Evolutionary conservation across 2,888 invertebrate genomes (phyloP), one percentile per base, ranked within the genome.

Genomic region (Drosophila antonietae): DNA sequence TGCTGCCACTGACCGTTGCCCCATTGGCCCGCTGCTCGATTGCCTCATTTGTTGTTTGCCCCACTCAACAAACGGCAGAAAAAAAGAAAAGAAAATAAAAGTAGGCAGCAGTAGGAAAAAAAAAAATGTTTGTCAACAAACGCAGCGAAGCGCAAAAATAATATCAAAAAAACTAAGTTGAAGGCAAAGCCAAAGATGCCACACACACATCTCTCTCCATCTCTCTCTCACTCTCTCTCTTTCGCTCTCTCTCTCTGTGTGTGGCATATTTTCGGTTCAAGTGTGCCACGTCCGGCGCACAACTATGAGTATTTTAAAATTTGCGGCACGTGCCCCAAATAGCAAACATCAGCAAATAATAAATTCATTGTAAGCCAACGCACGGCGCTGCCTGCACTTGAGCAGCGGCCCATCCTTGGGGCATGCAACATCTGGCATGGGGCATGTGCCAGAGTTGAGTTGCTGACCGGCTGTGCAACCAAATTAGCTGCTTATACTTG

Each of bases 261-360:
- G 65, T 67, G 68, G 55, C 55, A 88, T 68, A 83, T 80, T 79
- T 71, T 66, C 69, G 12, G 39, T 66, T 70, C 76, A 78, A 82
- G 79, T 81, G 75, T 71, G 67, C 86, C 88, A 88, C 87, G 83
- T 83, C 69, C 78, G 60, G 68, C 58, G 63, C 66, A 55, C 64
- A 75, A 86, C 85, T 81, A 74, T 78, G 74, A 80, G 74, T 77
- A 77, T 85, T 87, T 87, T 78, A 79, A 83, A 90, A 89, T 89
- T 90, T 89, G 77, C 65, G 73, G 87, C 89, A 90, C 89, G 90
- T 89, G 90, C 90, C 75, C 76, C 78, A 89, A 89, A 89, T 90
- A 82, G 90, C 82, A 90, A 90, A 89, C 89, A 90, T 90, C 81
- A 90, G 88, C 90, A 90, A 89, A 90, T 87, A 90, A 90, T 90